Conservation (phyloP, 2,113 vertebrate genomes). For the Apteryx owenii region DNA sequence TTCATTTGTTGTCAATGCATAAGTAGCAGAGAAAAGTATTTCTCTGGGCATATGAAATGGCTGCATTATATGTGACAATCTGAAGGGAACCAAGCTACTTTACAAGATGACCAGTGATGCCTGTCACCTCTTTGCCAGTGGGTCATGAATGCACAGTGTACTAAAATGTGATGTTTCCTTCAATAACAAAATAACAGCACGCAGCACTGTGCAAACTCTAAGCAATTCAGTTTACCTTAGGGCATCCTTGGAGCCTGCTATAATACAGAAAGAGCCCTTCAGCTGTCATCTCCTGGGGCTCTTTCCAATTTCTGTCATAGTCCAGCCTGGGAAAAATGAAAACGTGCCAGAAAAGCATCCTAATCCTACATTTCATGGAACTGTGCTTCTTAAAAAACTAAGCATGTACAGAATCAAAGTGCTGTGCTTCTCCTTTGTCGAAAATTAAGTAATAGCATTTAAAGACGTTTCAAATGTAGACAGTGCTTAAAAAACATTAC, state of each 20-base stretch:
- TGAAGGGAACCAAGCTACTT: conserved; percentile 19
- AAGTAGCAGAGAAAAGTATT: conserved; percentile 8
- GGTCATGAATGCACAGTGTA: not conserved
- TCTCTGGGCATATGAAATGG: not conserved
- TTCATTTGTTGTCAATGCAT: not conserved
- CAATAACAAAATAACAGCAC: conserved; percentile 33
- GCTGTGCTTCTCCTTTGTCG: not conserved
- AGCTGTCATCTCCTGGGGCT: conserved; percentile 12
- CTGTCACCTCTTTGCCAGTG: conserved; percentile 8
- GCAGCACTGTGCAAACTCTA: not conserved
- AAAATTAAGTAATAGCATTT: not conserved
- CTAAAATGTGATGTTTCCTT: not conserved
- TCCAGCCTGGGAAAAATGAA: conserved; percentile 5
- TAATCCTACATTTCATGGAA: conserved; percentile 6
- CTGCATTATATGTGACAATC: conserved; percentile 11
- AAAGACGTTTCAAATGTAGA: not conserved
- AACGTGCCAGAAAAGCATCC: not conserved
- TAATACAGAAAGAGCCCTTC: not conserved
- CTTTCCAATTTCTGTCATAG: conserved; percentile 7
- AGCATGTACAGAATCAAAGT: not conserved
- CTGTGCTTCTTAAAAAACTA: not conserved
- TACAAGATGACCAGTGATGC: conserved; percentile 46
- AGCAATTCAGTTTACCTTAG: conserved; percentile 23
- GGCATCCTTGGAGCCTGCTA: conserved; percentile 26
- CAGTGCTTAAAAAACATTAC: not conserved